Conservation (phyloP, 2,113 vertebrate species). For the Falco punctatus region DNA sequence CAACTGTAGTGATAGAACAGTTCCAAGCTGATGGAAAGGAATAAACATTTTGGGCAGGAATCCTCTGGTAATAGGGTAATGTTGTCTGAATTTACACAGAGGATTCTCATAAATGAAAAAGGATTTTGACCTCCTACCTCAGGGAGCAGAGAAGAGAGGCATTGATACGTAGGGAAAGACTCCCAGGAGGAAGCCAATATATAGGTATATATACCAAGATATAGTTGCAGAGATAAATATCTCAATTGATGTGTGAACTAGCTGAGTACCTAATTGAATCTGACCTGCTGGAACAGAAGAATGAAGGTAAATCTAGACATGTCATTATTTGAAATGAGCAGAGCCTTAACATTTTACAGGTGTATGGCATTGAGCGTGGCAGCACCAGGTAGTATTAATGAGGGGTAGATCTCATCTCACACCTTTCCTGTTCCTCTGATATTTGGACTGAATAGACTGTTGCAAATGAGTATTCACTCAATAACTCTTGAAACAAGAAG, state of each 20-base stretch:
- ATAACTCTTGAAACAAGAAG: background rate
- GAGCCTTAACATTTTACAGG: background rate
- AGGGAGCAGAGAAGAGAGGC: background rate
- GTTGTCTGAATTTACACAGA: background rate
- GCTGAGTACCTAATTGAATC: background rate
- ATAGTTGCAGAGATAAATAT: background rate
- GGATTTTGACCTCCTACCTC: background rate
- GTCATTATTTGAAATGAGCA: background rate
- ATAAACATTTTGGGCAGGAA: background rate
- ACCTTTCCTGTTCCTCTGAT: background rate
- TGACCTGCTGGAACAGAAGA: background rate
- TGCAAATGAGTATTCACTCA: background rate
- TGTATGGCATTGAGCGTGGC: accelerated
- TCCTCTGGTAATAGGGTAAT: background rate
- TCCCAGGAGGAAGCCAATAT: background rate
- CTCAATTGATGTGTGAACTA: background rate
- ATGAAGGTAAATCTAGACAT: background rate
- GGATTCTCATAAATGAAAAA: background rate
- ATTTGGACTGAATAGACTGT: background rate
- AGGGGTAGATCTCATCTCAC: background rate
- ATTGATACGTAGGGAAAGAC: background rate
- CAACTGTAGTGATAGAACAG: background rate
- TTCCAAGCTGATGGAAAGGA: background rate
- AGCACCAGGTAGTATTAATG: background rate
- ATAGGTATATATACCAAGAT: background rate